These are phyloP conservation scores for Drosophila quinaria DNA, from an alignment of 2,888 invertebrate genomes.

Conservation along the genomic window DNA sequence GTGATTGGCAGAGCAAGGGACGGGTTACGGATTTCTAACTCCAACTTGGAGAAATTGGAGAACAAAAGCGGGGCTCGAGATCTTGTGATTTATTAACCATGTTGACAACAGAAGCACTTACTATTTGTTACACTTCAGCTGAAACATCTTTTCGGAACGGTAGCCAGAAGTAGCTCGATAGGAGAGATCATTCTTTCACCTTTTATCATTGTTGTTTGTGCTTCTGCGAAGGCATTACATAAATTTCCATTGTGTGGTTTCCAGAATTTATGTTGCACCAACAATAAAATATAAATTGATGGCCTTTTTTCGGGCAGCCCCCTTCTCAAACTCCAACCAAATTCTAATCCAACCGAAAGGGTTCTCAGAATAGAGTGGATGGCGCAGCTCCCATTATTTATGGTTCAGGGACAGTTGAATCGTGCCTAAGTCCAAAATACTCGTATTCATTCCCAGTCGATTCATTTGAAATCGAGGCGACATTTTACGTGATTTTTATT, in stretches of 20 bases:
- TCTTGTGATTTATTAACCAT: conserved; percentile 62
- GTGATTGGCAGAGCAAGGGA: conserved; percentile 99
- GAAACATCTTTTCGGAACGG: conserved; percentile 46
- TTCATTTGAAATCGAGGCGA: conserved; percentile 76
- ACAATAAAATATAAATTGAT: conserved; percentile 59
- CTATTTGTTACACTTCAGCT: conserved; percentile 54
- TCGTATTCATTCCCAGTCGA: conserved; percentile 50
- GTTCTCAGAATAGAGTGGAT: conserved; percentile 66
- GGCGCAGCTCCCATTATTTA: conserved; percentile 69
- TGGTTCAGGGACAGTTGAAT: conserved; percentile 59
- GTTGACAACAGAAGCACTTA: conserved; percentile 69
- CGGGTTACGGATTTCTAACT: conserved; percentile 95
- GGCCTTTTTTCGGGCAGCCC: conserved; percentile 37
- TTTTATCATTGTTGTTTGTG: conserved; percentile 36
- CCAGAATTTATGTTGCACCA: conserved; percentile 66
- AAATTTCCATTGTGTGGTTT: conserved; percentile 73
- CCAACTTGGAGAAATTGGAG: background rate
- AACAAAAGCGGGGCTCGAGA: background rate
- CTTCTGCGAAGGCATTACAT: conserved; percentile 77
- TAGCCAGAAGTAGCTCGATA: conserved; percentile 47
- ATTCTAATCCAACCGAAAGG: conserved; percentile 46
- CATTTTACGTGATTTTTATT: conserved; percentile 80
- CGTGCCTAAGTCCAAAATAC: conserved; percentile 76
- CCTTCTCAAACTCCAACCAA: background rate
- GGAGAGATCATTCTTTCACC: conserved; percentile 30